Evolutionary conservation across 2,797 vertebrate species (phyloP), one percentile per base, ranked within the genome.

Genomic region (Neosilurus hyrtlii): DNA sequence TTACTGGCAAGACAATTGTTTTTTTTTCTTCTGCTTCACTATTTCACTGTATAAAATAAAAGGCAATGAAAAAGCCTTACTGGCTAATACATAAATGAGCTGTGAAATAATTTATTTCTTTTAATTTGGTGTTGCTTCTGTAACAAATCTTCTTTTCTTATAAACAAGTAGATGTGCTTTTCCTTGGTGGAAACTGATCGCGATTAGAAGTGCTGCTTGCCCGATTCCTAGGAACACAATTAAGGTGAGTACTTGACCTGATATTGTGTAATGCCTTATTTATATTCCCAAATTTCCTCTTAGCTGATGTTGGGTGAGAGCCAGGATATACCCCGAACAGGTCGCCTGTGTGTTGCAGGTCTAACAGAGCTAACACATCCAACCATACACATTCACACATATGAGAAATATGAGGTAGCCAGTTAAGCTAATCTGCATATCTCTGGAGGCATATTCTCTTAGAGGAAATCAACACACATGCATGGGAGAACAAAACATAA

Each of bases 21-120:
- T 84, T 84, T 75, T 77, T 77, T 16, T 54, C 76, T 84, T 88
- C 84, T 84, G 82, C 82, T 84, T 82, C 83, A 83, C 81, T 86
- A 86, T 85, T 82, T 87, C 84, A 83, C 83, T 88, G 86, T 88
- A 84, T 83, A 74, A 81, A 87, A 87, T 87, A 85, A 87, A 86
- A 85, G 85, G 79, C 82, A 78, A 87, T 61, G 43, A 86, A 86
- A 83, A 83, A 76, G 76, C 81, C 56, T 52, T 51, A 80, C 20
- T 75, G 79, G 85, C 88, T 79, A 54, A 83, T 61, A 24, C 4
- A 76, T 59, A 56, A 24, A 59, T 74, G n/a, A 77, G 73, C 63
- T 81, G 76, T 82, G 82, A 22, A 81, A 73, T 52, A 51, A 9
- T 30, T 59, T 14, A 43, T 61, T 49, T 18, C 2, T 16, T 43